A percentile compares a stretch with the other conserved stretches of the same genome.
Evolutionary conservation across 2,797 vertebrate genomes (phyloP).

Genomic region (Cirrhinus mrigala): DNA sequence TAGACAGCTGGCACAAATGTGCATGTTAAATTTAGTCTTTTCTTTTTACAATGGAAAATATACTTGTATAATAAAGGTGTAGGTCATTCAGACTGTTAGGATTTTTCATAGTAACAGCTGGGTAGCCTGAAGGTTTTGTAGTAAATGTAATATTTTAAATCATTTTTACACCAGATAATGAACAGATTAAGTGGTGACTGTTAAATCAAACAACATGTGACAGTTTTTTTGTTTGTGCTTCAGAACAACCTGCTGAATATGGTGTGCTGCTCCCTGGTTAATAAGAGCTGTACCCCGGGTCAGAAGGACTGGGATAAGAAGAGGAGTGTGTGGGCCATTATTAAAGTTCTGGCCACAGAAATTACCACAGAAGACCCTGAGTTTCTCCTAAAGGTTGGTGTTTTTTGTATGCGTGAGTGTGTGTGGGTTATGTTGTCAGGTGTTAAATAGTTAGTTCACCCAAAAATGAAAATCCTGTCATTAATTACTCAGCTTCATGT

Average conservation of each 20-base stretch:
- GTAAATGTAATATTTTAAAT: slow-evolving; percentile 63
- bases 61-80: too few species aligned
- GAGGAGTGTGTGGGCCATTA: slow-evolving; percentile 65
- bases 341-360: slow-evolving; percentile 73
- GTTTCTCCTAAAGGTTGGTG: slow-evolving; percentile 88
- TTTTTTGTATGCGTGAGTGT: background rate
- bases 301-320: slow-evolving; percentile 67
- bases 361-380: slow-evolving; percentile 82
- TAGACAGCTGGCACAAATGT: slow-evolving; percentile 47
- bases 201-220: background rate
- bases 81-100: too few species aligned
- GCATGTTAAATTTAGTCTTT: slow-evolving; percentile 71
- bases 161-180: background rate
- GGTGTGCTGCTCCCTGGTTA: slow-evolving; percentile 82
- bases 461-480: too few species aligned
- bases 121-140: slow-evolving; percentile 63
- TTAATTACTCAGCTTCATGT: too few species aligned
- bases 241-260: slow-evolving; percentile 81
- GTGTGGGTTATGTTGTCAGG: background rate
- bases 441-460: too few species aligned
- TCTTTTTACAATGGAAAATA: too few species aligned
- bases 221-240: background rate
- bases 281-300: slow-evolving; percentile 68
- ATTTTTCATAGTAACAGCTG: too few species aligned
- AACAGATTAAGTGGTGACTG: background rate